Evolutionary conservation across 2,113 vertebrate species (phyloP).

Genomic region (Brachirus orientalis): DNA sequence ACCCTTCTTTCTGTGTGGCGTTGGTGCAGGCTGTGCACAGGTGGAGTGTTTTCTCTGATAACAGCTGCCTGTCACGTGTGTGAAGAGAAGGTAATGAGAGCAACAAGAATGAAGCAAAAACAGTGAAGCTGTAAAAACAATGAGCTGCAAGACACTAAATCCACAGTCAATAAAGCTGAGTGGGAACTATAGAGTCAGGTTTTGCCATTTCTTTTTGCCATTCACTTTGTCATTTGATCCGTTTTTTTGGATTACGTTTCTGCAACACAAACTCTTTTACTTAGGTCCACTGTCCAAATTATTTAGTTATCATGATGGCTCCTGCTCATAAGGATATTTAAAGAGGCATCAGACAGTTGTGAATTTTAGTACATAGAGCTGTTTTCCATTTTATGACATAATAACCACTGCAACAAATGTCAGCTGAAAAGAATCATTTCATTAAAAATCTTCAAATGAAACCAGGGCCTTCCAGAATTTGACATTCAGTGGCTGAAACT

Average conservation of each 20-base stretch:
- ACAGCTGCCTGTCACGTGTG: background rate
- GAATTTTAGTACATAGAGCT: background rate
- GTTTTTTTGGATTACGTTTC: too few relatives aligned
- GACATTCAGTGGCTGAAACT: background rate
- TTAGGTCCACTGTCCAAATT: too few relatives aligned
- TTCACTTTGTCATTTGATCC: too few relatives aligned
- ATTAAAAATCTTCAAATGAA: slow-evolving; percentile 29
- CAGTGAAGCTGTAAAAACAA: background rate
- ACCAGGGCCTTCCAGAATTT: slow-evolving; percentile 32
- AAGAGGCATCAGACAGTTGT: too few relatives aligned
- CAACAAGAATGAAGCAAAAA: background rate
- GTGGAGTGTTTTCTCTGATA: background rate
- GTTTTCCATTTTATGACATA: background rate
- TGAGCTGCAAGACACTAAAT: background rate
- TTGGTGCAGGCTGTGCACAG: background rate
- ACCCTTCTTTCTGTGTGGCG: background rate
- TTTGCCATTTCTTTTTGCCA: too few relatives aligned
- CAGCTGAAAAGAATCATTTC: slow-evolving; percentile 1
- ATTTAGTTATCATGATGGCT: too few relatives aligned
- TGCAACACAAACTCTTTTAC: too few relatives aligned
- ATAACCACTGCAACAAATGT: background rate
- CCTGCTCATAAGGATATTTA: too few relatives aligned
- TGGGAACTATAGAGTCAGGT: too few relatives aligned
- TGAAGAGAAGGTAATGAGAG: background rate
- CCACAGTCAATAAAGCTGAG: background rate